phyloP scores from a whole-genome alignment of 2,113 vertebrate genomes.

The Ceyx melanurus region DNA sequence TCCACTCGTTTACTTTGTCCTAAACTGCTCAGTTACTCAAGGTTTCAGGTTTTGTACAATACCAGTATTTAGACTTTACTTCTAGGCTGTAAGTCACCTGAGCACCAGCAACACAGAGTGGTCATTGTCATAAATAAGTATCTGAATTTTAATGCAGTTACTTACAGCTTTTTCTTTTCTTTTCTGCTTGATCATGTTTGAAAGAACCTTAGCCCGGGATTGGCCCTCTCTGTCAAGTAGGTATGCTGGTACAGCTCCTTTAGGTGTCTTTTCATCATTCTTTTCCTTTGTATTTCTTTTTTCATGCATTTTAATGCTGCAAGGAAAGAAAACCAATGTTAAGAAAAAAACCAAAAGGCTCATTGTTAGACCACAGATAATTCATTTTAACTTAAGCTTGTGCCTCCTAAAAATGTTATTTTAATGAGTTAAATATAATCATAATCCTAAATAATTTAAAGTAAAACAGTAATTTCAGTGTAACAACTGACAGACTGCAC shows the following conservation, averaged over 20 bases:
- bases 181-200: conserved; percentile 99
- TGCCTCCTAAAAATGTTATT: neutral
- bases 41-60: neutral
- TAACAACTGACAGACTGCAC: neutral
- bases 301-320: conserved; percentile 97
- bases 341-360: neutral
- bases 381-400: neutral
- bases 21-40: neutral
- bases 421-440: neutral
- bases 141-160: neutral
- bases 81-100: neutral
- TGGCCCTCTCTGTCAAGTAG: conserved; percentile 95
- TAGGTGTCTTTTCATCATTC: conserved; percentile 92
- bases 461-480: neutral
- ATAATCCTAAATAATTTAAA: neutral
- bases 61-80: neutral
- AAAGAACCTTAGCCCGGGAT: conserved; percentile 92
- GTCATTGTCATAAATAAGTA: neutral
- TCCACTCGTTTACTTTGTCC: neutral
- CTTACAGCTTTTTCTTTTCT: conserved; percentile 98
- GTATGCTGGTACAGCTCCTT: conserved; percentile 94
- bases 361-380: neutral
- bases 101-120: neutral
- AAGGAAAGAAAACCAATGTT: neutral
- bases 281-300: conserved; percentile 95